Evolutionary conservation across 2,888 invertebrate genomes (phyloP).

Genomic region (Drosophila recens): DNA sequence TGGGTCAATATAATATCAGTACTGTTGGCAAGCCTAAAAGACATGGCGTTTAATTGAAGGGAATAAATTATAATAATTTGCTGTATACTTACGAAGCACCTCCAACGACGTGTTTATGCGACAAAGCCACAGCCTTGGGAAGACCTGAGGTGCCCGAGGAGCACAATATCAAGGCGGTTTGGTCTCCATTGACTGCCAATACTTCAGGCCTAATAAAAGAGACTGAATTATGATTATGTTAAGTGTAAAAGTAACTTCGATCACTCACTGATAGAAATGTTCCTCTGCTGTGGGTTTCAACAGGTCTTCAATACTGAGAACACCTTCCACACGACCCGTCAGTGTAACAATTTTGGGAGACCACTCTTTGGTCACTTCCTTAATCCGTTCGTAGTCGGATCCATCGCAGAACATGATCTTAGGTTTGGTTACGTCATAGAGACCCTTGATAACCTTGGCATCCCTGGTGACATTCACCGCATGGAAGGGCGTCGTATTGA

Average conservation of each 20-base stretch:
- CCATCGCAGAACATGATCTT: slow-evolving; percentile 74
- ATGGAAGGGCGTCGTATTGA: slow-evolving; percentile 59
- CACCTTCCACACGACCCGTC: slow-evolving; percentile 47
- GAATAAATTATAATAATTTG: fast-evolving
- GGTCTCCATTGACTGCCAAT: slow-evolving; percentile 43
- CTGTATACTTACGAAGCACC: slow-evolving; percentile 41
- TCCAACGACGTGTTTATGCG: slow-evolving; percentile 43
- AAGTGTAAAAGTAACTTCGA: not conserved
- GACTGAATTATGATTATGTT: not conserved
- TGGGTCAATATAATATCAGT: slow-evolving; percentile 58
- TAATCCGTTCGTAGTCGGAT: slow-evolving; percentile 53
- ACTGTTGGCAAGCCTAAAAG: slow-evolving; percentile 41
- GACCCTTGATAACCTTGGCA: slow-evolving; percentile 32
- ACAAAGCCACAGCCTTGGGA: slow-evolving; percentile 69
- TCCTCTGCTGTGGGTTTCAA: slow-evolving; percentile 44
- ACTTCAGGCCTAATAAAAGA: slow-evolving; percentile 34
- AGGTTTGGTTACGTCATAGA: slow-evolving; percentile 61
- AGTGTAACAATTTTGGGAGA: slow-evolving; percentile 52
- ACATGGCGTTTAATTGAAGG: fast-evolving
- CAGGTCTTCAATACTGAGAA: slow-evolving; percentile 50
- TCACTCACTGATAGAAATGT: slow-evolving; percentile 43
- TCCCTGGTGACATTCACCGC: slow-evolving; percentile 54
- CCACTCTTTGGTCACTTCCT: slow-evolving; percentile 54
- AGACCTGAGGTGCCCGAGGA: slow-evolving; percentile 76
- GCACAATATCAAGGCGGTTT: slow-evolving; percentile 64